A percentile compares a stretch with the other conserved stretches of the same genome.
Conservation (phyloP, 2,113 vertebrate species). For the Numida meleagris region DNA sequence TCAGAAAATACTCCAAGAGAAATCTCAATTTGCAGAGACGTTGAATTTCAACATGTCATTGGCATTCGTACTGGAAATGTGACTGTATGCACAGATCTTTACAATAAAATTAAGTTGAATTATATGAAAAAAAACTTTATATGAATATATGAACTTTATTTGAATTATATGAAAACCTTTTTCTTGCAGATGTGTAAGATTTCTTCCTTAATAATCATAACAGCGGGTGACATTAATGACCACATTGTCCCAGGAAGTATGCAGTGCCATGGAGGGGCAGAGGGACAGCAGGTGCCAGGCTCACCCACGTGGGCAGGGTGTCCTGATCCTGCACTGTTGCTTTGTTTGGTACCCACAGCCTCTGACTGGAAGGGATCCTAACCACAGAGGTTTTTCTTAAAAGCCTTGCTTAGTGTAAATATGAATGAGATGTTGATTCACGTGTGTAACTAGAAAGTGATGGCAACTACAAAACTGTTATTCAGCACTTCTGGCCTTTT, state of each 20-base stretch:
- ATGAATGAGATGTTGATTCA: neutral
- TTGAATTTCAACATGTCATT: neutral
- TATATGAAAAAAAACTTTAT: neutral
- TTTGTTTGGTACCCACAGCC: neutral
- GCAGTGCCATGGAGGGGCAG: neutral
- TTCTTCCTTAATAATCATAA: neutral
- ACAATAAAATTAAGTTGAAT: neutral
- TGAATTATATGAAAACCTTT: neutral
- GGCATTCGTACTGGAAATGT: rapidly evolving
- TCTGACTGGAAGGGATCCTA: neutral
- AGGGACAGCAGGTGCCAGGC: neutral
- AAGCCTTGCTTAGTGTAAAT: neutral
- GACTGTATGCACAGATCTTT: neutral
- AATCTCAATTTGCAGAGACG: neutral
- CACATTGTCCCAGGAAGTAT: neutral
- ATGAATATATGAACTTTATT: too few species aligned
- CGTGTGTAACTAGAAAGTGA: neutral
- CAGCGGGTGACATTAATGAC: neutral
- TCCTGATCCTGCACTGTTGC: rapidly evolving
- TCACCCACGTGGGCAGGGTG: neutral
- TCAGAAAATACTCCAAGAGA: neutral
- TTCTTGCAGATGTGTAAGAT: neutral
- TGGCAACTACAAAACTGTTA: neutral
- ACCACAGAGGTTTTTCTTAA: neutral
- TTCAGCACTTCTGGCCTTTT: neutral